Evolutionary conservation across 2,888 invertebrate genomes (phyloP), one percentile per base, ranked within the genome.

Genomic region (Andrena trimmerana): DNA sequence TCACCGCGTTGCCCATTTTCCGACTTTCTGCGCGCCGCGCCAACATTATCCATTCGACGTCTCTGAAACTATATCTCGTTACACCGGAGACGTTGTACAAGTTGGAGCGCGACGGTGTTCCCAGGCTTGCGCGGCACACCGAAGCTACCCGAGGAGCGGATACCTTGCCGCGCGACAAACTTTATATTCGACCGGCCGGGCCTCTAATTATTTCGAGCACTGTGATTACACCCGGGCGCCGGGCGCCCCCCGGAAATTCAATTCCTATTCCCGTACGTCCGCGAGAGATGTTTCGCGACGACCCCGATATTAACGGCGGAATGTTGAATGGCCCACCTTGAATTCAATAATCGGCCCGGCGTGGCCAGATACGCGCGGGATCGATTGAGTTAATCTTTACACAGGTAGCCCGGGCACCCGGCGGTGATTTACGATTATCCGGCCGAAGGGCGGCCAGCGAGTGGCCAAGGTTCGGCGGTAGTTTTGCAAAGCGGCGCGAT

Each of bases 401-500:
- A 57, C 54, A 54, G 71, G 67, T 71, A 78, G 36, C 33, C 20
- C 24, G 63, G 10, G 27, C 8, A 10, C 42, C 13, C 42, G 20
- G 13, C 54, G 76, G 13, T 76, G 81, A 83, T 83, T 76, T 81
- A 83, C 54, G 72, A 52, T 42, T 59, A 20, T 36, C 67, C 59
- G 60, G 65, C 42, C 42, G 68, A 80, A 75, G 83, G 42, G 20
- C 74, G 62, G 36, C 86, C 42, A 48, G 36, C 57, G 27, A 57
- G 24, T 57, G 33, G 24, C 57, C 70, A 75, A 24, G 62, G 52
- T 48, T 13, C 36, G 59, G 68, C 20, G 27, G 31, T 10, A 80
- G 75, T 84, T 86, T 85, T 73, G 72, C 81, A 65, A 67, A 57
- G 67, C 62, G 63, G 42, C 69, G 72, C 78, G 67, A 74, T 78